Conservation (phyloP, 1,140 invertebrate genomes). For the Saccostrea cuccullata region DNA sequence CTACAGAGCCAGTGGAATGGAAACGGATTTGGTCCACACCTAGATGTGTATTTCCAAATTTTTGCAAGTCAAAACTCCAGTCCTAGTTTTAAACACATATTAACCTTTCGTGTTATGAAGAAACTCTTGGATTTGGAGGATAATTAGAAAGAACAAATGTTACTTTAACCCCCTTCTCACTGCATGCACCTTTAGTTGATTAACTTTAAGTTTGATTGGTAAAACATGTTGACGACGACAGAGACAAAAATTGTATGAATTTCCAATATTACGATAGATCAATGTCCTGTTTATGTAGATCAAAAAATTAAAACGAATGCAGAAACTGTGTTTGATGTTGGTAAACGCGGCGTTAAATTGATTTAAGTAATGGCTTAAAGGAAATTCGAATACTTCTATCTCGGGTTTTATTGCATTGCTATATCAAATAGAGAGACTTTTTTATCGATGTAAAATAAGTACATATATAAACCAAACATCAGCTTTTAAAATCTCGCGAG, state of each 20-base stretch:
- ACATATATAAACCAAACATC: slow-evolving; percentile 7
- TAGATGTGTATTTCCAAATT: no score
- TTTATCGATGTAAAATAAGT: slow-evolving; percentile 10
- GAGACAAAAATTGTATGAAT: neutral
- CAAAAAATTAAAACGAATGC: slow-evolving; percentile 20
- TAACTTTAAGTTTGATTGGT: neutral
- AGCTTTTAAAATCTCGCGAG: neutral
- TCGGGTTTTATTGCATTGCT: slow-evolving; percentile 7
- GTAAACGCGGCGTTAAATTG: slow-evolving; percentile 30
- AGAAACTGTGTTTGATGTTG: slow-evolving; percentile 12
- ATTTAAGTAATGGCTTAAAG: slow-evolving; percentile 36
- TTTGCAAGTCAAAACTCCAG: no score
- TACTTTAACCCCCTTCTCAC: neutral
- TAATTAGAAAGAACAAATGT: neutral
- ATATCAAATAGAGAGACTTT: neutral
- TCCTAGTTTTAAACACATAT: no score
- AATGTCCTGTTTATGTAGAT: slow-evolving; percentile 23
- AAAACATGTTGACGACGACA: neutral
- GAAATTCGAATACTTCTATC: slow-evolving; percentile 32
- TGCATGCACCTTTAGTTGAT: neutral
- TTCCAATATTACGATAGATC: neutral
- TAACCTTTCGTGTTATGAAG: no score
- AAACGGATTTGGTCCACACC: no score
- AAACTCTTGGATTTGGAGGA: no score
- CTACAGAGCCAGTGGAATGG: no score